These are phyloP conservation scores for Macaria liturata DNA, from an alignment of 2,888 invertebrate genomes.

Conservation along the genomic window DNA sequence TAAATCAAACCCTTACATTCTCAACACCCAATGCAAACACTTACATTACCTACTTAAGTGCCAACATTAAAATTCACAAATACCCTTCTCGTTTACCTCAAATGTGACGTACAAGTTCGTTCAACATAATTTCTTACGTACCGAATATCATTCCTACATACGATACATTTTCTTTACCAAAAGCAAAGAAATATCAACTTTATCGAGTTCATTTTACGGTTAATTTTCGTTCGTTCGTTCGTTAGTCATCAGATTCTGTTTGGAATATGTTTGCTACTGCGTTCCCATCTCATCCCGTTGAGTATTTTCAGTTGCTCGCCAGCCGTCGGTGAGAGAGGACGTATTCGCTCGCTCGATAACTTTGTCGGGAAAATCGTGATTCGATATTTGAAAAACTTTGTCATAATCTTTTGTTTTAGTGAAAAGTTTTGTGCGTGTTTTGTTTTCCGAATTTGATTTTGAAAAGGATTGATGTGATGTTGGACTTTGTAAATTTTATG, in stretches of 20 bases:
- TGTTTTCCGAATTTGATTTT: not conserved
- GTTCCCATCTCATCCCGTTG: conserved; percentile 20
- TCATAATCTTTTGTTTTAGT: conserved; percentile 12
- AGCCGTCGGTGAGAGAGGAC: conserved; percentile 20
- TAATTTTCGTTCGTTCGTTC: not conserved
- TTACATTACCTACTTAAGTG: conserved; percentile 22
- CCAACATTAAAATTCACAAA: conserved; percentile 49
- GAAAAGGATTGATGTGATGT: conserved; percentile 19
- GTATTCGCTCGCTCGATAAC: conserved; percentile 8
- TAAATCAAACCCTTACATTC: not conserved
- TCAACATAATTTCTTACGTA: conserved; percentile 23
- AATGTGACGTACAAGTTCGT: conserved; percentile 50
- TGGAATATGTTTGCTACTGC: conserved; percentile 12
- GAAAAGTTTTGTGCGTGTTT: conserved; percentile 15
- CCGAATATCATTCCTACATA: conserved; percentile 21
- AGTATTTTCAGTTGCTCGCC: conserved; percentile 6
- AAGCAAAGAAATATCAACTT: not conserved
- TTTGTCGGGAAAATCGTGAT: conserved; percentile 29
- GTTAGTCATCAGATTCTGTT: not conserved
- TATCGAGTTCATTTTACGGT: not conserved
- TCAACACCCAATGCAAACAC: too few species aligned
- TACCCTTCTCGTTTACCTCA: conserved; percentile 43
- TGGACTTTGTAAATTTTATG: not conserved
- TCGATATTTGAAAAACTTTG: conserved; percentile 22
- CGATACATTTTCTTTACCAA: not conserved